Evolutionary conservation across 30 jellyfish, hydroid and myxozoan species (phyloP), one percentile per base, ranked within the genome.

Genomic region (Chrysaora quinquecirrha): DNA sequence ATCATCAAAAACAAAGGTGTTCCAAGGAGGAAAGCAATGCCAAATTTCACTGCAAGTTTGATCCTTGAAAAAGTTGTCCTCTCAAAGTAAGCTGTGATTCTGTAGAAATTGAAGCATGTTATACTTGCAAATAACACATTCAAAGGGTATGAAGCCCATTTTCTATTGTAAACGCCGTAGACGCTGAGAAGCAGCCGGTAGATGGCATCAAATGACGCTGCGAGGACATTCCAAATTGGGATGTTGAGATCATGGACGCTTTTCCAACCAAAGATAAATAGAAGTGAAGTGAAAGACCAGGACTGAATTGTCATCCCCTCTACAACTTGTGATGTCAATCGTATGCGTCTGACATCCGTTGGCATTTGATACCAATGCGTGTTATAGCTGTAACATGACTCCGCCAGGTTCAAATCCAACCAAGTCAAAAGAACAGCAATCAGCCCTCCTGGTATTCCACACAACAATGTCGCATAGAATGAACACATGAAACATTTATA

Each of bases 241-340:
- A 82, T 68, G 33, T 82, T 69, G 48, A 82, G 32, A 10, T 49
- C 62, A 0, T 50, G 22, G 14, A 70, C 10, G 28, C 48, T 43
- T 63, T 52, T 50, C 80, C 84, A 56, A 20, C 92, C 85, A 70
- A 69, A 82, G 76, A 70, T 27, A 28, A 82, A 32, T 21, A 50
- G 21, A 22, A 82, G 46, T 1, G 80, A 76, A 23, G 73, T 25
- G 73, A 82, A 70, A 3, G 92, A 70, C 92, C 92, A 82, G 29
- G 52, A 70, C 80, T 82, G 92, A 19, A 82, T 69, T 29, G 70
- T 48, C 38, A 82, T 50, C 28, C 92, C 92, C 46, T 82, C 92
- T n/a, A 30, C 85, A 52, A 82, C 92, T 30, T 82, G 85, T 2
- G 92, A 61, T 4, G 92, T 82, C 20, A 82, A 74, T 34, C 92